phyloP scores from a whole-genome alignment of 2,888 invertebrate genomes.

The Leptothorax acervorum region DNA sequence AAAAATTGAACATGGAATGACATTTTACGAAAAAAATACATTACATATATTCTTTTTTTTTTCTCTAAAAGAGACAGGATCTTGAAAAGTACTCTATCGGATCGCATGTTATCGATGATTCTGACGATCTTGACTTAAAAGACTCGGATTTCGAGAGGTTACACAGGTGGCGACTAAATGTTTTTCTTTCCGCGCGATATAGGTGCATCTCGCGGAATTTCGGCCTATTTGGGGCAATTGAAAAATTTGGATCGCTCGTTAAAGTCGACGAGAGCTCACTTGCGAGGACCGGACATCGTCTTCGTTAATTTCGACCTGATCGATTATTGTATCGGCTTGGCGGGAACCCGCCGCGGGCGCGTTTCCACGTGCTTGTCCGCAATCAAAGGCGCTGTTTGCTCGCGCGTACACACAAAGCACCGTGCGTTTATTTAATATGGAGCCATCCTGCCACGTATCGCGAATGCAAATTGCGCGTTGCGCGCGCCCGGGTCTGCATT shows the following conservation, averaged over 20 bases:
- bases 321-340: slow-evolving; percentile 34
- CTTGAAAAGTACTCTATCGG: not conserved
- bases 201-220: not conserved
- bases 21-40: not conserved
- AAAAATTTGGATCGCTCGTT: not conserved
- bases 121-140: not conserved
- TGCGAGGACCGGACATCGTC: not conserved
- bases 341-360: slow-evolving; percentile 34
- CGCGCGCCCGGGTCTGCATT: slow-evolving; percentile 27
- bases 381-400: slow-evolving; percentile 47
- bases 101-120: not conserved
- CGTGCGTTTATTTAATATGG: slow-evolving; percentile 49
- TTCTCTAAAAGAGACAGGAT: not conserved
- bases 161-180: not conserved
- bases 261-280: not conserved
- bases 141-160: not conserved
- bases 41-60: not conserved
- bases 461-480: slow-evolving; percentile 35
- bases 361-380: slow-evolving; percentile 48
- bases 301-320: slow-evolving; percentile 32
- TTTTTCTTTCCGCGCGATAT: not conserved
- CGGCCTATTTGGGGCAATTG: not conserved
- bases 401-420: slow-evolving; percentile 15
- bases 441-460: slow-evolving; percentile 11
- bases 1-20: not conserved